Conservation (phyloP, 2,888 invertebrate species). For the Cephus runcator region DNA sequence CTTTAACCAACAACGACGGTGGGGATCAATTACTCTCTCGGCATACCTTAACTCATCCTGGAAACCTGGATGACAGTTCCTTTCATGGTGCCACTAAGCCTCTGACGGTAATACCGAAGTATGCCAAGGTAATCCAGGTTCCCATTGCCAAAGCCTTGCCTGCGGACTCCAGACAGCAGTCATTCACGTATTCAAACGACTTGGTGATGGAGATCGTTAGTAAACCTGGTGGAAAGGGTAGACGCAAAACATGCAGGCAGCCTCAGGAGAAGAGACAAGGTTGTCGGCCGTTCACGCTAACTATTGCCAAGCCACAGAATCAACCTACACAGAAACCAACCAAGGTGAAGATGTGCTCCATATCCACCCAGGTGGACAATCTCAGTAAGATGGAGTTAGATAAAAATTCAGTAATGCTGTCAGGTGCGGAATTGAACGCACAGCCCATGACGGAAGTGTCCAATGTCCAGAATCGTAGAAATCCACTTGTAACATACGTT, state of each 20-base stretch:
- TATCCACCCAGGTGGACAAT: conserved; percentile 29
- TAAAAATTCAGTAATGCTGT: background rate
- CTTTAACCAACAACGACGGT: background rate
- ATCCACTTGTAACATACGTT: background rate
- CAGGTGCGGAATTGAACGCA: background rate
- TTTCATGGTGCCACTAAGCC: background rate
- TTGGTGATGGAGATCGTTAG: background rate
- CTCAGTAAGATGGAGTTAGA: conserved; percentile 7
- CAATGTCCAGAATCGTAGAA: background rate
- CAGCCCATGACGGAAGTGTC: background rate
- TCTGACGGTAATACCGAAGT: background rate
- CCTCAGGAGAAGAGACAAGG: background rate
- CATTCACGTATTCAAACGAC: background rate
- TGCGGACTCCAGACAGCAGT: background rate
- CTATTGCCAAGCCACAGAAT: background rate
- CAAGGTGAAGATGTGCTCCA: conserved; percentile 26
- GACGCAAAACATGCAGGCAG: background rate
- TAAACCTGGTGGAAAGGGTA: background rate
- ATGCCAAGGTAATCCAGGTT: background rate
- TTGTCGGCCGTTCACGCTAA: background rate
- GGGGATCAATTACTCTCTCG: background rate
- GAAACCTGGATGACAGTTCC: background rate
- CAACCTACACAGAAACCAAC: background rate
- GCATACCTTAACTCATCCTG: background rate
- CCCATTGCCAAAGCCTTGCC: background rate